Percentiles rank a stretch among this genome's conserved stretches.
Evolutionary conservation across 2,113 vertebrate species (phyloP).

Genomic region (Myotis davidii): DNA sequence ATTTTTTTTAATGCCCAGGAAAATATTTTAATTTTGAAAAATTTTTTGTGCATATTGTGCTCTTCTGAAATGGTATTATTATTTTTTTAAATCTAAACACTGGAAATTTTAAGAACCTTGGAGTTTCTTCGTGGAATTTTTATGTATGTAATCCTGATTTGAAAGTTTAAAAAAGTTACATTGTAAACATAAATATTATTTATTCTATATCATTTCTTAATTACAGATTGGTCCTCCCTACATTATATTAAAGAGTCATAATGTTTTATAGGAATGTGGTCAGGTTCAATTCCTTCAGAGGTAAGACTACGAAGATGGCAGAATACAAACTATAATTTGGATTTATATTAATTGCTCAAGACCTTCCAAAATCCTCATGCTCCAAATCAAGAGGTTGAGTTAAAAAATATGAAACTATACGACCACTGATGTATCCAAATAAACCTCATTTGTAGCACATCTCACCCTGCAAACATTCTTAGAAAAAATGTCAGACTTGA

Average conservation of each 20-base stretch:
- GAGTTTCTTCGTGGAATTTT: conserved; percentile 73
- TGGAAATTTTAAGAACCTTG: conserved; percentile 76
- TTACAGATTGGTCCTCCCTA: conserved; percentile 71
- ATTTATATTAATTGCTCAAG: conserved; percentile 64
- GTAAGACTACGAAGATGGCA: conserved; percentile 64
- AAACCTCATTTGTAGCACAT: conserved; percentile 20
- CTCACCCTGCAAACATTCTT: conserved; percentile 38
- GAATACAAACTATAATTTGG: conserved; percentile 56
- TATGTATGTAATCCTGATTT: conserved; percentile 79
- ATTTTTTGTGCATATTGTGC: conserved; percentile 87
- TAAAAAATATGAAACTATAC: conserved; percentile 56
- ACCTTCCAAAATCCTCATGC: neutral
- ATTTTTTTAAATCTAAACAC: conserved; percentile 79
- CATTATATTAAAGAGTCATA: conserved; percentile 66
- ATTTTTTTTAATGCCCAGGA: conserved; percentile 84
- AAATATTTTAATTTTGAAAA: conserved; percentile 83
- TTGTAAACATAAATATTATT: conserved; percentile 84
- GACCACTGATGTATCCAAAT: conserved; percentile 48
- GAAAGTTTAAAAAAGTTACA: conserved; percentile 78
- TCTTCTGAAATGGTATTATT: conserved; percentile 83
- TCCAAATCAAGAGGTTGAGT: conserved; percentile 65
- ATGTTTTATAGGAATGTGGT: conserved; percentile 67
- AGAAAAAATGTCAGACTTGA: conserved; percentile 59
- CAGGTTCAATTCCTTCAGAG: conserved; percentile 45
- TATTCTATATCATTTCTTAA: conserved; percentile 77